These are phyloP conservation scores for Leptopilina drosophilae DNA, from an alignment of 2,888 invertebrate genomes.

Conservation along the genomic window DNA sequence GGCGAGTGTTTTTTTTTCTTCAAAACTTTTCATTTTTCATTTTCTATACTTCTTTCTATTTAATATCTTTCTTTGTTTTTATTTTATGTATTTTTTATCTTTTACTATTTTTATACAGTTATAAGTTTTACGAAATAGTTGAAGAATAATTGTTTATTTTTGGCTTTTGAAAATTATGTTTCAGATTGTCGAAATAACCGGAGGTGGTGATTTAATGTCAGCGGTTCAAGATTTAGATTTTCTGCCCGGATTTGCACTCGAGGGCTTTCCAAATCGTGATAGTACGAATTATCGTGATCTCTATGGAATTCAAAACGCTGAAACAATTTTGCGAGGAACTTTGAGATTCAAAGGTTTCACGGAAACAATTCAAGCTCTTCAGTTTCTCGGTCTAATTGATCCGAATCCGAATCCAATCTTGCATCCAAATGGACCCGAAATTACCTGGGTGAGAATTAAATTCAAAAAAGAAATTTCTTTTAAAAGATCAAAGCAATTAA, in stretches of 20 bases:
- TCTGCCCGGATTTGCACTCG: constrained; percentile 96
- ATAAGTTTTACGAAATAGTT: neutral
- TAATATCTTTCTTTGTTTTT: neutral
- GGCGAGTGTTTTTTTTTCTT: constrained; percentile 75
- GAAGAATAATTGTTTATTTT: no score
- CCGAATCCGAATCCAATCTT: constrained; percentile 90
- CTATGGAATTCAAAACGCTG: constrained; percentile 92
- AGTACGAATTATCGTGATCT: constrained; percentile 91
- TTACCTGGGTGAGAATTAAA: constrained; percentile 89
- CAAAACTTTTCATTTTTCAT: neutral
- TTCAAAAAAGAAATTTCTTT: no score
- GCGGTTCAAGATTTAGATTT: constrained; percentile 89
- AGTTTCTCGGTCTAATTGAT: constrained; percentile 92
- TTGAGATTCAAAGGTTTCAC: constrained; percentile 94
- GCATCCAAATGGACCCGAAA: constrained; percentile 96
- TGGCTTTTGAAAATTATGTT: neutral
- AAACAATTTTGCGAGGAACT: constrained; percentile 95
- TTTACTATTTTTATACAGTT: neutral
- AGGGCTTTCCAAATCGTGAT: constrained; percentile 98
- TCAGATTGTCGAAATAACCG: constrained; percentile 90
- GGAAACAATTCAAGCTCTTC: constrained; percentile 91
- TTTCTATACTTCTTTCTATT: neutral
- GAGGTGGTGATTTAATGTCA: constrained; percentile 94
- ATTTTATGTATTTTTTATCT: neutral
- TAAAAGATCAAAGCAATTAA: no score